A percentile compares a stretch with the other conserved stretches of the same genome.
Evolutionary conservation across 2,888 invertebrate genomes (phyloP).

Genomic region (Tachina fera): DNA sequence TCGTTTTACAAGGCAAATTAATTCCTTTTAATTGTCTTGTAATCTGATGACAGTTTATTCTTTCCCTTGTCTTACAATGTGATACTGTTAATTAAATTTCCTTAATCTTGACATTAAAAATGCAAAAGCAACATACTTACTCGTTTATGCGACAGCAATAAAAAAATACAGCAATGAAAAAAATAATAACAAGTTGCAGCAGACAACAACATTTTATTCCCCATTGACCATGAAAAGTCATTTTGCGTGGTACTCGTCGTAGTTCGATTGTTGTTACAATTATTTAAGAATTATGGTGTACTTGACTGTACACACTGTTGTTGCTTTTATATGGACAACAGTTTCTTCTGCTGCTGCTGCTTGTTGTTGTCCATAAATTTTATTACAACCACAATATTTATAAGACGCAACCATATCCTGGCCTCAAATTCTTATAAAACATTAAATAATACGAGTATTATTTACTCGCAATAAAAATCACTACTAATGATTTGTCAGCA

Average conservation of each 20-base stretch:
- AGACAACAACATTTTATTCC: slow-evolving; percentile 27
- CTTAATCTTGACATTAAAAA: slow-evolving; percentile 64
- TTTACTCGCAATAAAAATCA: slow-evolving; percentile 19
- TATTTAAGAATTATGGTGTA: slow-evolving; percentile 56
- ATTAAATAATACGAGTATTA: too few relatives aligned
- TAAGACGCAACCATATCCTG: not conserved
- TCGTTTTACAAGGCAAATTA: slow-evolving; percentile 43
- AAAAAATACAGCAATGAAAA: slow-evolving; percentile 4
- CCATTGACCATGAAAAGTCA: slow-evolving; percentile 57
- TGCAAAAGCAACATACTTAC: slow-evolving; percentile 32
- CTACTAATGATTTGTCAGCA: slow-evolving; percentile 37
- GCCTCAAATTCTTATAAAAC: slow-evolving; percentile 6
- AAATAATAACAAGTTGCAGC: not conserved
- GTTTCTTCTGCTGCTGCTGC: slow-evolving; percentile 4
- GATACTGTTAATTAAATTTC: slow-evolving; percentile 68
- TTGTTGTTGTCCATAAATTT: slow-evolving; percentile 33
- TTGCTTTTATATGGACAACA: not conserved
- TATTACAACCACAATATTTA: slow-evolving; percentile 44
- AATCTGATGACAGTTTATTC: slow-evolving; percentile 56
- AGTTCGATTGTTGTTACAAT: slow-evolving; percentile 34
- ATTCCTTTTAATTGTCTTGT: slow-evolving; percentile 49
- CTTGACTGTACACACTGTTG: slow-evolving; percentile 47
- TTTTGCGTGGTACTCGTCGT: slow-evolving; percentile 34
- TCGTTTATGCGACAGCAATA: not conserved
- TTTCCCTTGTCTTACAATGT: slow-evolving; percentile 44